Base-by-base conservation (phyloP, 2,888 invertebrate species). In the Nomada ruficornis region DNA sequence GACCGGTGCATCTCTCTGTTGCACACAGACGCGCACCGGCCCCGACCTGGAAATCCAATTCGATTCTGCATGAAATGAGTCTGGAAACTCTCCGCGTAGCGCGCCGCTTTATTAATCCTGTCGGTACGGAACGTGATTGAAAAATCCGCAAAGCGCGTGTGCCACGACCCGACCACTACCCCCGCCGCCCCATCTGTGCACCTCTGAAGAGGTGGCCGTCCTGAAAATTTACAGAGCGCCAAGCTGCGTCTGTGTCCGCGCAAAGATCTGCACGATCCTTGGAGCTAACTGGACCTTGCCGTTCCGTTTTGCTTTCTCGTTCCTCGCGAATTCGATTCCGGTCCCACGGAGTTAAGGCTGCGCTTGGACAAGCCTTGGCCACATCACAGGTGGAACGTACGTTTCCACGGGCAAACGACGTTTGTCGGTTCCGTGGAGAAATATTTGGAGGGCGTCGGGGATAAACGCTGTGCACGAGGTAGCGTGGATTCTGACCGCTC, bases 11-110 rank as follows among this genome's bases (percentile, higher is more conserved):
- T 74, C 78, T 83, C 79, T 83, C 79, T 65, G 80, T 83, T 29
- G 67, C 80, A 73, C 81, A 75, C 75, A 79, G 71, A 82, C 81
- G 82, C 77, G 86, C 77, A 69, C 75, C 82, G 80, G 78, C 79
- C 84, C 86, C 88, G 88, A 89, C 90, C 91, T 89, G 91, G 86
- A 92, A 92, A 93, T 93, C 90, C 93, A 93, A 93, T 93, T 93
- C 92, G 91, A 93, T 93, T 92, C 90, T 90, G 91, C 89, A 90
- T 90, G 91, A 93, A 93, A 92, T 91, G 92, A 92, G 91, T 90
- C 89, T 89, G 89, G 91, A 91, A 92, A 92, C 90, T 91, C 89
- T 74, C 67, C 83, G 77, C 86, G 85, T 83, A 52, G 72, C 74
- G 80, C 85, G 86, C 85, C 88, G 90, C 91, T 93, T 93, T 93